These are phyloP conservation scores for Chroicocephalus ridibundus DNA, from an alignment of 2,113 vertebrate genomes.

Conservation along the genomic window DNA sequence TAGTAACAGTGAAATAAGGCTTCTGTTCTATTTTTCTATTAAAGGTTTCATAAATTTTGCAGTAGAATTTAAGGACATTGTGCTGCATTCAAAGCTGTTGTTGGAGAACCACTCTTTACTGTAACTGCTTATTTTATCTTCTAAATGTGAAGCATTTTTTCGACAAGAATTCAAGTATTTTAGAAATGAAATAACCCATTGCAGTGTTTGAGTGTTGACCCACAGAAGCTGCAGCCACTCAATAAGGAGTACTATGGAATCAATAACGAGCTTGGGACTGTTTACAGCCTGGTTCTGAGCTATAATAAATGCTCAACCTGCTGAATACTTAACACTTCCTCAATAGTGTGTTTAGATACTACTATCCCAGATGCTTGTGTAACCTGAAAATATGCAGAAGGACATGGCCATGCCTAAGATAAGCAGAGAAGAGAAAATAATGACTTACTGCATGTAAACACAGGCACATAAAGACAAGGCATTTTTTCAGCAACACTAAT, in stretches of 20 bases:
- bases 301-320: conserved; percentile 2
- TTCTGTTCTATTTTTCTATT: background rate
- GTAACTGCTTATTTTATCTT: background rate
- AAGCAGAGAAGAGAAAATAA: conserved; percentile 10
- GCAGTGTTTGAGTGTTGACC: background rate
- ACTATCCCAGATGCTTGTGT: background rate
- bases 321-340: background rate
- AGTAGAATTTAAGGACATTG: background rate
- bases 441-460: conserved; percentile 10
- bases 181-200: background rate
- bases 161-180: background rate
- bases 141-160: background rate
- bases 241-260: background rate
- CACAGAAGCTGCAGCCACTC: background rate
- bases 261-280: background rate
- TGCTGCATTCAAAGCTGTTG: background rate
- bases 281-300: background rate
- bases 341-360: background rate
- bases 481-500: conserved; percentile 11
- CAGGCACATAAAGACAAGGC: background rate
- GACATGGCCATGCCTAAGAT: conserved; percentile 5
- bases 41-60: background rate
- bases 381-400: conserved; percentile 51
- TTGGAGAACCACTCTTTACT: background rate
- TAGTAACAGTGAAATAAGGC: background rate